Conservation (phyloP, 2,797 vertebrate genomes). For the Sylvia borin region DNA sequence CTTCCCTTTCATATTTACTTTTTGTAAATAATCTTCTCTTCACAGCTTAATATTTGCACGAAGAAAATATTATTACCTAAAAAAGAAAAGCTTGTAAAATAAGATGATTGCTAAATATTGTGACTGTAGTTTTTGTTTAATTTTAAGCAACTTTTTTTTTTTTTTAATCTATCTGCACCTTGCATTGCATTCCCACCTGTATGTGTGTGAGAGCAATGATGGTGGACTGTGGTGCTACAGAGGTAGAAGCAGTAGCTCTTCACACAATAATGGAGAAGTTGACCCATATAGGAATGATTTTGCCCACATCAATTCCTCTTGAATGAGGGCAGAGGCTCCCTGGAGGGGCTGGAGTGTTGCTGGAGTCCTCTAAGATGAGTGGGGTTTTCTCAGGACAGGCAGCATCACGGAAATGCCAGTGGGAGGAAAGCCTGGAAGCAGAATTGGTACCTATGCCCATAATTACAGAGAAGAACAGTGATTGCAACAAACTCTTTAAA, state of each 20-base stretch:
- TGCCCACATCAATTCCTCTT: not conserved
- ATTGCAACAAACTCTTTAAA: not conserved
- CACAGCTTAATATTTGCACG: not conserved
- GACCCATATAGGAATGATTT: rapidly evolving
- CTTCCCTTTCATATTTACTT: not conserved
- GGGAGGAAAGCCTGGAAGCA: not conserved
- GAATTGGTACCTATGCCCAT: not conserved
- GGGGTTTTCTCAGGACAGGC: not conserved
- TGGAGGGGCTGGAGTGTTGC: not conserved
- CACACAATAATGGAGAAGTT: not conserved
- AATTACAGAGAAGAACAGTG: not conserved
- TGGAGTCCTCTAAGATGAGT: not conserved
- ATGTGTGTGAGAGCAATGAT: not conserved
- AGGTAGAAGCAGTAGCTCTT: not conserved
- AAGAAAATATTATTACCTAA: not conserved
- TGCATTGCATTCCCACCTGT: not conserved
- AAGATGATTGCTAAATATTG: not conserved
- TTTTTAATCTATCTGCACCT: not conserved
- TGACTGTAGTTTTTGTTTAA: not conserved
- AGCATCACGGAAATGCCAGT: not conserved
- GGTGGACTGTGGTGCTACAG: not conserved
- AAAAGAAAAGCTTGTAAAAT: not conserved
- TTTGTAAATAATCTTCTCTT: not conserved
- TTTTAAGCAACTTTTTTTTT: not conserved
- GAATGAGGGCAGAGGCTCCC: not conserved